A percentile compares a stretch with the other conserved stretches of the same genome.
These are phyloP conservation scores for Paratrypauchen microcephalus DNA, from an alignment of 2,797 vertebrate species.

Conservation along the genomic window DNA sequence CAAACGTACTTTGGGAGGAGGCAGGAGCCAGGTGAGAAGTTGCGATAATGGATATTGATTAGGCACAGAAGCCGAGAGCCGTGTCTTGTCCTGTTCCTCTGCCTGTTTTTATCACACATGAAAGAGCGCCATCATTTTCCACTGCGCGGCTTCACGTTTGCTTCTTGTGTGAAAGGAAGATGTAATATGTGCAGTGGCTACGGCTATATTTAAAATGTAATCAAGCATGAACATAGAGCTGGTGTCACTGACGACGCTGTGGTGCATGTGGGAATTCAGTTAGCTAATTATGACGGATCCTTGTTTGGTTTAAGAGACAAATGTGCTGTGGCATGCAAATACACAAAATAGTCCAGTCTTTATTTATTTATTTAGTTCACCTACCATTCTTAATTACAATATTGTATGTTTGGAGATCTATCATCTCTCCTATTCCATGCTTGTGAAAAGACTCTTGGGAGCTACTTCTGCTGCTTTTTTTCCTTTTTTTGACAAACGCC, in stretches of 20 bases:
- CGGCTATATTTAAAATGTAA: slow-evolving; percentile 55
- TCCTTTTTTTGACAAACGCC: slow-evolving; percentile 31
- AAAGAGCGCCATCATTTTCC: slow-evolving; percentile 37
- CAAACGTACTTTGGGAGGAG: slow-evolving; percentile 1
- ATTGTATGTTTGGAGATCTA: slow-evolving; percentile 32
- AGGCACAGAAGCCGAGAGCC: slow-evolving; percentile 25
- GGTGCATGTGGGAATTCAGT: slow-evolving; percentile 54
- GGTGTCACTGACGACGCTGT: slow-evolving; percentile 50
- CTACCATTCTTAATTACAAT: slow-evolving; percentile 5
- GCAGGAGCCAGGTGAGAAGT: slow-evolving; percentile 55
- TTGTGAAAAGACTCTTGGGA: slow-evolving; percentile 60
- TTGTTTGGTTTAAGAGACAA: slow-evolving; percentile 28
- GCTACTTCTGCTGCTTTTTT: slow-evolving; percentile 28
- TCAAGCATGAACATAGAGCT: slow-evolving; percentile 54
- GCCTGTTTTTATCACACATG: slow-evolving; percentile 51
- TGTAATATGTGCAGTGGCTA: slow-evolving; percentile 48
- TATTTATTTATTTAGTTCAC: not conserved
- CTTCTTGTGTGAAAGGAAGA: slow-evolving; percentile 51
- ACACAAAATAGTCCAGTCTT: slow-evolving; percentile 26
- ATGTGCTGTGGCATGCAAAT: slow-evolving; percentile 30
- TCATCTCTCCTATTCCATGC: slow-evolving; percentile 17
- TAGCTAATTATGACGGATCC: slow-evolving; percentile 59
- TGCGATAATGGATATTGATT: slow-evolving; percentile 68
- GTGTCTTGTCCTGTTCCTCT: slow-evolving; percentile 49
- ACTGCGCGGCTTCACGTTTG: slow-evolving; percentile 31